Evolutionary conservation across 2,888 invertebrate species (phyloP).

Genomic region (Ashinkailepas kermadecensis): DNA sequence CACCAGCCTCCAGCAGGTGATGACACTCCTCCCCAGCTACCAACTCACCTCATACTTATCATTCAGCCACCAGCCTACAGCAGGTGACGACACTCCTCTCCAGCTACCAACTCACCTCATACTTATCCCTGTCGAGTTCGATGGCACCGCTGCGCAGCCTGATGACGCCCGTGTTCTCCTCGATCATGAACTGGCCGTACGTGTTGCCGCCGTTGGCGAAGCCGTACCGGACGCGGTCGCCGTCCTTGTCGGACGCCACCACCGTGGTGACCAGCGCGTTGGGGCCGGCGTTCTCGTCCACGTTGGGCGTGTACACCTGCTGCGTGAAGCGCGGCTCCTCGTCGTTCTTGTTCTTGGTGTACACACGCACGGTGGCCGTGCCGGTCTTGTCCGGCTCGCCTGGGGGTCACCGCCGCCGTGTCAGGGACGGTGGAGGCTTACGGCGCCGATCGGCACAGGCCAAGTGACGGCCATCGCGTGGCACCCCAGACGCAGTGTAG

Average conservation of each 20-base stretch:
- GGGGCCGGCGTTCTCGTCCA: slow-evolving; percentile 90
- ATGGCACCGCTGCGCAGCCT: slow-evolving; percentile 79
- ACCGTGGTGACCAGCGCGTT: slow-evolving; percentile 93
- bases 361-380: slow-evolving; percentile 85
- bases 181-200: slow-evolving; percentile 88
- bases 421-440: no score
- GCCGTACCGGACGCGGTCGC: slow-evolving; percentile 88
- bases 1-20: no score
- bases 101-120: slow-evolving; percentile 57
- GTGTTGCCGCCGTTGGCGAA: slow-evolving; percentile 72
- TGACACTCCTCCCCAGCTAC: no score
- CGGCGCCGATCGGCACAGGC: no score
- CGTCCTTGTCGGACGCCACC: slow-evolving; percentile 94
- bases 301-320: slow-evolving; percentile 92
- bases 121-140: slow-evolving; percentile 82
- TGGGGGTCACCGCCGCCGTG: slow-evolving; percentile 33
- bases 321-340: slow-evolving; percentile 95
- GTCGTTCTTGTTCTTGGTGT: slow-evolving; percentile 97
- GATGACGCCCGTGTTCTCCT: slow-evolving; percentile 90
- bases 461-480: no score
- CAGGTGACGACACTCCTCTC: background rate
- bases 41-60: slow-evolving; percentile 77
- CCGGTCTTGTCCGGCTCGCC: slow-evolving; percentile 85
- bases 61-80: background rate
- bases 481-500: no score